Evolutionary conservation across 2,797 vertebrate species (phyloP).

Genomic region (Podarcis lilfordi): DNA sequence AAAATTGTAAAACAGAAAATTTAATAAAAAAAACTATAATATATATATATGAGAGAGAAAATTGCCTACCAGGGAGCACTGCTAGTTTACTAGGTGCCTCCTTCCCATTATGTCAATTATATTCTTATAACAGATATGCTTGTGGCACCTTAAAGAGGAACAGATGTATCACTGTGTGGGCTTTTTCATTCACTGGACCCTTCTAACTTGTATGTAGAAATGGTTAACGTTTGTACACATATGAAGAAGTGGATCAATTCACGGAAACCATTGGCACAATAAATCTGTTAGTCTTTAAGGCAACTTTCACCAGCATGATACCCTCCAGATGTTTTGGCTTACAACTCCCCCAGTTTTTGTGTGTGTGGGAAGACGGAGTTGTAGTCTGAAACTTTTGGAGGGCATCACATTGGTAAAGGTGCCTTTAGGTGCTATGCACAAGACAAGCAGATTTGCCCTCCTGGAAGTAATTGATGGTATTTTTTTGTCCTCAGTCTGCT

Average conservation of each 20-base stretch:
- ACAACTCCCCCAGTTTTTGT: no score
- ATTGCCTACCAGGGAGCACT: not conserved
- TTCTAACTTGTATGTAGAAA: not conserved
- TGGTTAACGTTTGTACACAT: not conserved
- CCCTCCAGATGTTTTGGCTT: no score
- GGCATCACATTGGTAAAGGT: no score
- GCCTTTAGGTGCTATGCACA: no score
- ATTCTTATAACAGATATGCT: not conserved
- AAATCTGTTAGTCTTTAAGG: not conserved
- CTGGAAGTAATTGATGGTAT: not conserved
- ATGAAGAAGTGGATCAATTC: not conserved
- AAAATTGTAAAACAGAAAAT: no score
- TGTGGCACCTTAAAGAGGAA: not conserved
- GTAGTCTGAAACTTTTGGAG: no score
- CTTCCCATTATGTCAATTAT: not conserved
- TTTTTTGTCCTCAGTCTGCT: not conserved
- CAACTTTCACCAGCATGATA: not conserved
- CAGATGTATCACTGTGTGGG: not conserved
- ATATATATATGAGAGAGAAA: not conserved
- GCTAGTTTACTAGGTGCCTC: not conserved
- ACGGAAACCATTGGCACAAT: not conserved
- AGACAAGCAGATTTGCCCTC: no score
- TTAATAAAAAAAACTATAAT: no score
- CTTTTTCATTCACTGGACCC: not conserved
- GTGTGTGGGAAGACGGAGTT: fast-evolving